phyloP scores from a whole-genome alignment of 2,797 vertebrate species.

The Esox masquinongy region DNA sequence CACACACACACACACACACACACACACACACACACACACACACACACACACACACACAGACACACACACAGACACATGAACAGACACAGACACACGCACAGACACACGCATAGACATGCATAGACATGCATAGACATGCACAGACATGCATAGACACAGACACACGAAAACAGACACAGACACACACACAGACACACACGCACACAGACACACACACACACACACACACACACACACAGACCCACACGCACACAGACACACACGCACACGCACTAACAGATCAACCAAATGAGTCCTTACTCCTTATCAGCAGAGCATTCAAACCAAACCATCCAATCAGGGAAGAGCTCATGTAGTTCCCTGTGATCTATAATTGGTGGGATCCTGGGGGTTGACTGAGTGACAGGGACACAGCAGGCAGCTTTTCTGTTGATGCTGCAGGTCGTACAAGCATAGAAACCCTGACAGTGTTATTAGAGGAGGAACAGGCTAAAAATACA shows the following conservation, averaged over 20 bases:
- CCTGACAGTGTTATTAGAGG: conserved; percentile 20
- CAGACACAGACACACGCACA: too few species aligned
- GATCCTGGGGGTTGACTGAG: neutral
- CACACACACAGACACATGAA: too few species aligned
- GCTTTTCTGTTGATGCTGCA: neutral
- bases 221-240: too few species aligned
- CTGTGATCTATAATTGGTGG: neutral
- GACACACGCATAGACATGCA: too few species aligned
- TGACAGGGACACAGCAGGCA: neutral
- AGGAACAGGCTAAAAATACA: conserved; percentile 48
- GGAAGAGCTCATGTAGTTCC: neutral
- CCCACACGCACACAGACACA: neutral
- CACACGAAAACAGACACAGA: too few species aligned
- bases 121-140: too few species aligned
- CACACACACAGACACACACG: too few species aligned
- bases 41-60: too few species aligned
- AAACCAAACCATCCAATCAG: neutral
- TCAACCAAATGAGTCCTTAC: neutral
- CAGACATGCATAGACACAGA: too few species aligned
- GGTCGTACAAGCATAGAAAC: conserved; percentile 20
- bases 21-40: too few species aligned
- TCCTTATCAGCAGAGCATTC: neutral
- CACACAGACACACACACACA: too few species aligned
- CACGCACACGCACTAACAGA: neutral
- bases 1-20: too few species aligned